Evolutionary conservation across 2,797 vertebrate genomes (phyloP).

Genomic region (Gouania willdenowi): DNA sequence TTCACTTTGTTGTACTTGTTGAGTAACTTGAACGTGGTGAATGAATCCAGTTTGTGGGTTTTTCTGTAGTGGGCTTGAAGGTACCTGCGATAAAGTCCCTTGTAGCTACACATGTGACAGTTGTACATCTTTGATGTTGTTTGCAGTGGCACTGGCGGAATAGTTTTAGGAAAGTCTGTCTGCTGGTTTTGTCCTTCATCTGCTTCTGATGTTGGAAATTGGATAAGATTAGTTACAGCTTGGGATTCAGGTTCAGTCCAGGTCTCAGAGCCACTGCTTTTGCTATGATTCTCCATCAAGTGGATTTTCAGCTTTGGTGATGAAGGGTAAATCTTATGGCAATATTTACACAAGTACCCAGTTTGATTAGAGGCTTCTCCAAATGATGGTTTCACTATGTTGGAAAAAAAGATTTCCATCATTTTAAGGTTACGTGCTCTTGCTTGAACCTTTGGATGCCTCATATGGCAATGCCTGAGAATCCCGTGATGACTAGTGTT

Average conservation of each 20-base stretch:
- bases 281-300: slow-evolving; percentile 49
- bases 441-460: slow-evolving; percentile 75
- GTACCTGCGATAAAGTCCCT: slow-evolving; percentile 11
- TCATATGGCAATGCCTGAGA: slow-evolving; percentile 89
- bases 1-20: slow-evolving; percentile 39
- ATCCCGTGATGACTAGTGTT: slow-evolving; percentile 81
- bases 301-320: slow-evolving; percentile 80
- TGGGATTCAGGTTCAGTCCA: slow-evolving; percentile 43
- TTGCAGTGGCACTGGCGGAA: rapidly evolving
- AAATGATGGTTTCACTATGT: slow-evolving; percentile 63
- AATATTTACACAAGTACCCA: slow-evolving; percentile 83
- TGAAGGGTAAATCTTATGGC: slow-evolving; percentile 77
- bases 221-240: neutral
- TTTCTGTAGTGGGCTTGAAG: slow-evolving; percentile 46
- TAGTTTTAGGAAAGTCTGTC: too few relatives aligned
- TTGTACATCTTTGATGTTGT: neutral
- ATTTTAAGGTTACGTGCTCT: slow-evolving; percentile 81
- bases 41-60: slow-evolving; percentile 34
- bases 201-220: too few relatives aligned
- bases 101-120: slow-evolving; percentile 52
- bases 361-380: slow-evolving; percentile 71
- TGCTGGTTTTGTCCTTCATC: too few relatives aligned
- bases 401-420: slow-evolving; percentile 72
- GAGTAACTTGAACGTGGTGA: slow-evolving; percentile 24
- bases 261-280: too few relatives aligned